Percentiles rank a stretch among this genome's conserved stretches.
phyloP scores from a whole-genome alignment of 2,888 invertebrate genomes.

The Melinaea marsaeus region DNA sequence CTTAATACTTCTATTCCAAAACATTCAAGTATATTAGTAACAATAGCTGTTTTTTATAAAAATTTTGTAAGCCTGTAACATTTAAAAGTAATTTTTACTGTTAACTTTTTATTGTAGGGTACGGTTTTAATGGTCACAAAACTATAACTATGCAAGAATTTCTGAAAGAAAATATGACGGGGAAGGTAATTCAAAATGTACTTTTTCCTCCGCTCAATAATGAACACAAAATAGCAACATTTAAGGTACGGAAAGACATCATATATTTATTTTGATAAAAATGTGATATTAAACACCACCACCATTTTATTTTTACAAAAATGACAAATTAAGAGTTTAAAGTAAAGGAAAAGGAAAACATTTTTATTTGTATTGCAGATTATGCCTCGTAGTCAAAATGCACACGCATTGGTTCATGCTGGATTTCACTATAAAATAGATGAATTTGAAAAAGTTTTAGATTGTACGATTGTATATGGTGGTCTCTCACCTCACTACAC shows the following conservation, averaged over 20 bases:
- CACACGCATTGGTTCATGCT: conserved; percentile 85
- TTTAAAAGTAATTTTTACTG: conserved; percentile 33
- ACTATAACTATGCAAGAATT: conserved; percentile 48
- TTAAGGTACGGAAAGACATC: conserved; percentile 62
- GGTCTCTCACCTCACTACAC: conserved; percentile 59
- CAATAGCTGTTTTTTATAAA: no score
- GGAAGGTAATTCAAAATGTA: conserved; percentile 69
- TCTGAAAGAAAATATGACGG: conserved; percentile 49
- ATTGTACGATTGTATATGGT: conserved; percentile 75
- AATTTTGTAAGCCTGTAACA: no score
- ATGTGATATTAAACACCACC: no score
- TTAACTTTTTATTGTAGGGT: conserved; percentile 33
- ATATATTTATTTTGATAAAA: no score
- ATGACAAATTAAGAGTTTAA: no score
- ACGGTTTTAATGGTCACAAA: conserved; percentile 18
- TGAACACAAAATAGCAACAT: conserved; percentile 74
- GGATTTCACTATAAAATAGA: conserved; percentile 78
- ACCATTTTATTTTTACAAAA: no score
- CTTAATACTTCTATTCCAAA: no score
- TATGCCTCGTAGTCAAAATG: conserved; percentile 84
- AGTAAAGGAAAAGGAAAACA: no score
- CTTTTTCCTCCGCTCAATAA: conserved; percentile 69
- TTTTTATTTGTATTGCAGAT: conserved; percentile 67
- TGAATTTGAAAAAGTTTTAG: conserved; percentile 45
- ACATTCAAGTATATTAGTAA: no score